phyloP scores from a whole-genome alignment of 1,140 invertebrate genomes.

The Hydropsyche tenuis region DNA sequence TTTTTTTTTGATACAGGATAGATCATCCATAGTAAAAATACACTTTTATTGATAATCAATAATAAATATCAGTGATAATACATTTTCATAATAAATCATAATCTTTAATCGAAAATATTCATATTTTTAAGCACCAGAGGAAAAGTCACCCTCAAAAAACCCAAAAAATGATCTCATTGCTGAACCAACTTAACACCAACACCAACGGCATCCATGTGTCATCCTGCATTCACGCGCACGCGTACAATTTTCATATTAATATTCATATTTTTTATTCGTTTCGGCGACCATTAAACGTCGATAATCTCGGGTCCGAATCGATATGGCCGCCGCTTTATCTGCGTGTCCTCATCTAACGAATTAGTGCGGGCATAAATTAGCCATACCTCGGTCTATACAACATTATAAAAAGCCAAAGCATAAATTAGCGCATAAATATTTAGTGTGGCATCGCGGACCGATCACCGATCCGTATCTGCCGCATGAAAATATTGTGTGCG shows the following conservation, averaged over 20 bases:
- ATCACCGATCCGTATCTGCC: conserved; percentile 34
- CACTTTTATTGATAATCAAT: too few relatives aligned
- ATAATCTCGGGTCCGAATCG: conserved; percentile 20
- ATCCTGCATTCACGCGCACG: not conserved
- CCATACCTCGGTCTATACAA: not conserved
- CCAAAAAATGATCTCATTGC: too few relatives aligned
- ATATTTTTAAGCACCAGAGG: too few relatives aligned
- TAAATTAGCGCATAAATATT: conserved; percentile 37
- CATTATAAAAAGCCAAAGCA: not conserved
- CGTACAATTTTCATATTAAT: not conserved
- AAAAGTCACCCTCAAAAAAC: too few relatives aligned
- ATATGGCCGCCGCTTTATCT: not conserved
- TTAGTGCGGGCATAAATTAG: conserved; percentile 23
- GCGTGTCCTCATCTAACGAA: conserved; percentile 24
- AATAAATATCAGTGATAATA: too few relatives aligned
- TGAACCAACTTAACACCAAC: too few relatives aligned
- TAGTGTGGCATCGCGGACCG: conserved; percentile 28
- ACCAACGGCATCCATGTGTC: too few relatives aligned
- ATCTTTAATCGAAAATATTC: too few relatives aligned
- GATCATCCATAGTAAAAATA: too few relatives aligned
- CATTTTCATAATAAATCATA: too few relatives aligned
- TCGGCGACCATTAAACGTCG: conserved; percentile 9
- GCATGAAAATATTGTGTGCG: not conserved
- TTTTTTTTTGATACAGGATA: too few relatives aligned
- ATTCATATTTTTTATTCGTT: not conserved